Evolutionary conservation across 2,888 invertebrate genomes (phyloP).

Genomic region (Patella caerulea): DNA sequence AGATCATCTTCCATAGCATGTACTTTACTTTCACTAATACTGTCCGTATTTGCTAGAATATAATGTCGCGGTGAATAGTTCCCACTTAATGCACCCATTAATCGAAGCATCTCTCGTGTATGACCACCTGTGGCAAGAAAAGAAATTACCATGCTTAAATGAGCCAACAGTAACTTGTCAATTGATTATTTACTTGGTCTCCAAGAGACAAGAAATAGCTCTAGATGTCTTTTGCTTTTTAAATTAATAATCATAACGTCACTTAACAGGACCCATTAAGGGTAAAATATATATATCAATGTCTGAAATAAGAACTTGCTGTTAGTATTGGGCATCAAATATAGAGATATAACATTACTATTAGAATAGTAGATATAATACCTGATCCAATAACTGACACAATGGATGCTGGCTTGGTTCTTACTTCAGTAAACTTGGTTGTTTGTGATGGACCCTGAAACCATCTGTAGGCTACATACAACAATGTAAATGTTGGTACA

Average conservation of each 20-base stretch:
- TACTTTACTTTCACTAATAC: constrained; percentile 82
- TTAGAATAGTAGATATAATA: constrained; percentile 17
- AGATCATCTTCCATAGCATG: constrained; percentile 42
- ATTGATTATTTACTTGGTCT: no score
- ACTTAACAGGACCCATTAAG: not conserved
- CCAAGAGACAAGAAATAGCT: no score
- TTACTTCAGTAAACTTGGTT: not conserved
- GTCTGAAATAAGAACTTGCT: not conserved
- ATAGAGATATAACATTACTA: not conserved
- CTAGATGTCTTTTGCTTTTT: no score
- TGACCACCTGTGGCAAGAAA: constrained; percentile 80
- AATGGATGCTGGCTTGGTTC: constrained; percentile 33
- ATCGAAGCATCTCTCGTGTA: constrained; percentile 91
- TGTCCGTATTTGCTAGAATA: constrained; percentile 84
- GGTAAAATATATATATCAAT: not conserved
- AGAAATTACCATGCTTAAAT: no score
- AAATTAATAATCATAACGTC: no score
- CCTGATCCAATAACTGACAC: constrained; percentile 50
- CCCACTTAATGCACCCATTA: constrained; percentile 77
- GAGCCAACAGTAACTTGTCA: no score
- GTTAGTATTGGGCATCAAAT: not conserved
- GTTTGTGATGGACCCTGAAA: not conserved
- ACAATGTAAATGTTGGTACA: not conserved
- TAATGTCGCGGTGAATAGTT: constrained; percentile 83
- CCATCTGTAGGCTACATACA: constrained; percentile 11